These are phyloP conservation scores for Leptoteleia sp. DNA, from an alignment of 1,140 invertebrate genomes.

Conservation along the genomic window DNA sequence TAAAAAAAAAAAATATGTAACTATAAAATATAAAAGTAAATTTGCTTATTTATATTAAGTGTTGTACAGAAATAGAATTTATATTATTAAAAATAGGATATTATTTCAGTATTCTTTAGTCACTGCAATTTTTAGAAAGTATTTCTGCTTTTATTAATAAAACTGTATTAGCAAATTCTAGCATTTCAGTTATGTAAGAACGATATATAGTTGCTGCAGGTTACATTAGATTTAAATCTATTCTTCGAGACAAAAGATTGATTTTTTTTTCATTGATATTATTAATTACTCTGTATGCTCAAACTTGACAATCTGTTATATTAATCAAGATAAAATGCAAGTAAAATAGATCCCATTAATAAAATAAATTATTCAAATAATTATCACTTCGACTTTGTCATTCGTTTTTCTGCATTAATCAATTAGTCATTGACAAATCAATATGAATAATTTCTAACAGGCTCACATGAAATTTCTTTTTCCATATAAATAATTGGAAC, in stretches of 20 bases:
- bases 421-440: no score
- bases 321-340: no score
- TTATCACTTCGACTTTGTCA: no score
- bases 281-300: no score
- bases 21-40: neutral
- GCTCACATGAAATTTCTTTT: slow-evolving; percentile 1
- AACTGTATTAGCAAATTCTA: slow-evolving; percentile 24
- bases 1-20: no score
- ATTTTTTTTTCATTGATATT: neutral
- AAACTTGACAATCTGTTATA: no score
- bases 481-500: slow-evolving; percentile 12
- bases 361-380: no score
- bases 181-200: slow-evolving; percentile 14
- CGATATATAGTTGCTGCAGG: neutral
- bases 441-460: no score
- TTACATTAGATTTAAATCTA: slow-evolving; percentile 9
- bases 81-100: no score
- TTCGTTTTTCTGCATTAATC: no score
- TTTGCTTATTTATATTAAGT: neutral
- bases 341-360: no score
- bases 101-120: slow-evolving; percentile 10
- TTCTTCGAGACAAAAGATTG: neutral
- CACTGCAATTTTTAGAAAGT: slow-evolving; percentile 28
- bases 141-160: slow-evolving; percentile 34
- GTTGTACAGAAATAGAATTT: neutral